Conservation (phyloP, 2,113 vertebrate genomes). For the Pygoscelis adeliae region DNA sequence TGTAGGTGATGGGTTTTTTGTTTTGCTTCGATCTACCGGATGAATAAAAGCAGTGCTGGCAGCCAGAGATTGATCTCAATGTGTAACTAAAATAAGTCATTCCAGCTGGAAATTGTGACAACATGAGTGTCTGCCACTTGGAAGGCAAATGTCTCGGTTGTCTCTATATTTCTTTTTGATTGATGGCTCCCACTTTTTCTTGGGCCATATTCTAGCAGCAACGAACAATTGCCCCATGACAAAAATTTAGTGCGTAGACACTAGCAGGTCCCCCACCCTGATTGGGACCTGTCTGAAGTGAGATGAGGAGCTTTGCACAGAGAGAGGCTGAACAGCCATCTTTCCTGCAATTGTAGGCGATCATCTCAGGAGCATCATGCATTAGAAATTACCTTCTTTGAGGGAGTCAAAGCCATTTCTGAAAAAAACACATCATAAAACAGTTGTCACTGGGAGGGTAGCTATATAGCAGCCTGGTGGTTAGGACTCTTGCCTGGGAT, state of each 20-base stretch:
- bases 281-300: not conserved
- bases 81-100: slow-evolving; percentile 44
- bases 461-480: rapidly evolving
- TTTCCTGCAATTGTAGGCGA: not conserved
- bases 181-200: slow-evolving; percentile 20
- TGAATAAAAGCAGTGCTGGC: slow-evolving; percentile 47
- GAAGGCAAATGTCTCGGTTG: not conserved
- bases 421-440: not conserved
- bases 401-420: not conserved
- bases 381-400: not conserved
- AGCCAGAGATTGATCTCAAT: slow-evolving; percentile 19
- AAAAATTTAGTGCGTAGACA: not conserved
- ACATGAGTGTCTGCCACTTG: slow-evolving; percentile 19
- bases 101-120: slow-evolving; percentile 49
- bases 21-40: slow-evolving; percentile 10
- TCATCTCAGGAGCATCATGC: not conserved
- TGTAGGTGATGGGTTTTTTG: slow-evolving; percentile 29
- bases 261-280: not conserved
- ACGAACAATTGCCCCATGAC: rapidly evolving
- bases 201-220: not conserved
- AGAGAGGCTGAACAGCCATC: not conserved
- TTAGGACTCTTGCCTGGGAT: not conserved
- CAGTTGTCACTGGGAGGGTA: rapidly evolving
- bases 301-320: not conserved
- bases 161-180: slow-evolving; percentile 19